Conservation (phyloP, 2,797 vertebrate species). For the Margarornis squamiger region DNA sequence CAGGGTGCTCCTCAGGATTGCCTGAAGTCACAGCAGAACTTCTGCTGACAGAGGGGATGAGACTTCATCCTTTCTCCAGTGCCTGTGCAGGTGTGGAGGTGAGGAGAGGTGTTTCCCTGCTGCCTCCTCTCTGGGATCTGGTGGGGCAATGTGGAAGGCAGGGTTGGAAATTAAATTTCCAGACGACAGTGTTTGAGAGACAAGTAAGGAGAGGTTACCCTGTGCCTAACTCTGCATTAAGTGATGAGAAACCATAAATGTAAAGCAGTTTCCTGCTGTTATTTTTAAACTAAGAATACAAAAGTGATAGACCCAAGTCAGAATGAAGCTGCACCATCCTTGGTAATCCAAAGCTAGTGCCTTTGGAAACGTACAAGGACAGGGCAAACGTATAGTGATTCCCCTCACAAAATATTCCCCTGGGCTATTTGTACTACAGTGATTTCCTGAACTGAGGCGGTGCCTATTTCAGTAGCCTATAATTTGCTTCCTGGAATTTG, state of each 20-base stretch:
- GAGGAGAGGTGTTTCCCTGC: background rate
- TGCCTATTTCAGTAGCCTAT: background rate
- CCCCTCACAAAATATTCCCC: background rate
- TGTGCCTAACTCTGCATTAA: background rate
- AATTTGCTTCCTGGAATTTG: slow-evolving; percentile 14
- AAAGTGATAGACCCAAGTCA: background rate
- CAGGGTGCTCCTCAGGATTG: background rate
- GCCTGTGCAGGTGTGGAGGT: accelerated
- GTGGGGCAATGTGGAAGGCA: background rate
- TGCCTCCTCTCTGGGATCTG: background rate
- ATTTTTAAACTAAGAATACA: background rate
- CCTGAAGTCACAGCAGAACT: background rate
- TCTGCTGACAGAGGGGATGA: accelerated
- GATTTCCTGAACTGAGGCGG: background rate
- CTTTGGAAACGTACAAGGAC: slow-evolving; percentile 26
- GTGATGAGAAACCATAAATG: background rate
- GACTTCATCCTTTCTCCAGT: background rate
- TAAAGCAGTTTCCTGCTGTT: background rate
- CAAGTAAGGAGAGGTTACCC: background rate
- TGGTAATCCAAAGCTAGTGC: background rate
- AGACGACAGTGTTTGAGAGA: background rate
- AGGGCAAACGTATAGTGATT: background rate
- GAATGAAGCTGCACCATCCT: background rate
- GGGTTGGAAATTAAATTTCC: background rate
- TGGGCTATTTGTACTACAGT: background rate